These are phyloP conservation scores for Procambarus clarkii DNA, from an alignment of 1,140 invertebrate genomes.

Conservation along the genomic window DNA sequence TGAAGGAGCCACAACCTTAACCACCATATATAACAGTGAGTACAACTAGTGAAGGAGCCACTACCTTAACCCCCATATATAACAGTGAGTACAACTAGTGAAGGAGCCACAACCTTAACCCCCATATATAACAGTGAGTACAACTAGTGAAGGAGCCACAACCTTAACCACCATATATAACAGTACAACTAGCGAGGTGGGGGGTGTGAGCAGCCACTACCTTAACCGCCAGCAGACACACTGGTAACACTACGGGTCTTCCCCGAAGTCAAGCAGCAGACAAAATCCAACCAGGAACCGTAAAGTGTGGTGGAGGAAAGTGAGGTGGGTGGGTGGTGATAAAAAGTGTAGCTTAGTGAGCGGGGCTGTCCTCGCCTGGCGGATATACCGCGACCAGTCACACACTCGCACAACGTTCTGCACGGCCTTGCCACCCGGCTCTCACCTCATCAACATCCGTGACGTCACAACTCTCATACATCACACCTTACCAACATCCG, in stretches of 20 bases:
- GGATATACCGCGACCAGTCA: slow-evolving; percentile 46
- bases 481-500: not conserved
- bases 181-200: too few relatives aligned
- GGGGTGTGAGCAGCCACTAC: too few relatives aligned
- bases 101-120: too few relatives aligned
- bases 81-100: too few relatives aligned
- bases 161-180: too few relatives aligned
- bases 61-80: too few relatives aligned
- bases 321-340: slow-evolving; percentile 3
- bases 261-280: not conserved
- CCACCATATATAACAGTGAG: too few relatives aligned
- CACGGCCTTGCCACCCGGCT: slow-evolving; percentile 45
- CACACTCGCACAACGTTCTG: slow-evolving; percentile 4
- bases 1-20: too few relatives aligned
- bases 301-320: not conserved
- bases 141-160: too few relatives aligned
- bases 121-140: too few relatives aligned
- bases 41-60: too few relatives aligned
- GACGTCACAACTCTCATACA: slow-evolving; percentile 36
- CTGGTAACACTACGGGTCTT: not conserved
- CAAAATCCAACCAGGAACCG: slow-evolving; percentile 14
- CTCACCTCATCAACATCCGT: slow-evolving; percentile 48
- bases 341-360: slow-evolving; percentile 39
- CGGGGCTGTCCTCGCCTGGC: slow-evolving; percentile 44
- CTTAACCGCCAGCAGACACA: too few relatives aligned